Percentiles rank a stretch among this genome's conserved stretches.
These are phyloP conservation scores for Archilochus colubris DNA, from an alignment of 2,113 vertebrate genomes.

Conservation along the genomic window DNA sequence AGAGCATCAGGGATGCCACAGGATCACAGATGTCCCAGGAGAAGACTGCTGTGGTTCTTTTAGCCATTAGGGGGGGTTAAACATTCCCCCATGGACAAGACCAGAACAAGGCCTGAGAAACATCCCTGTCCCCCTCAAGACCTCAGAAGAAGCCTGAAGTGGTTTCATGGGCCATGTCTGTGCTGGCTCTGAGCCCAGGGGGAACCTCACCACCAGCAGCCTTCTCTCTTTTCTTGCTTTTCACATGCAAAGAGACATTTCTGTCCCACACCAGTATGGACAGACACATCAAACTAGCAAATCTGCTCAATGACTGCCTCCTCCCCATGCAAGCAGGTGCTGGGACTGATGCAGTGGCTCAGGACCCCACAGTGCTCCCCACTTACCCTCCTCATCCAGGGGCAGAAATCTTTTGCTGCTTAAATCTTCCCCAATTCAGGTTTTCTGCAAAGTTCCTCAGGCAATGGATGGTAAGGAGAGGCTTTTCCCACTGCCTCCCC, in stretches of 20 bases:
- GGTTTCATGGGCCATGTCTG: neutral
- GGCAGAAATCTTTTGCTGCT: neutral
- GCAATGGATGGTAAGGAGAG: neutral
- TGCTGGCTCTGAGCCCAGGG: neutral
- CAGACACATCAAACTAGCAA: neutral
- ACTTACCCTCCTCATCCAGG: neutral
- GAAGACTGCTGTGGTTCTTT: neutral
- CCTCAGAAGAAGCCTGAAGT: neutral
- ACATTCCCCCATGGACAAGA: fast-evolving
- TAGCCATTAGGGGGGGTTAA: neutral
- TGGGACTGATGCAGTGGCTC: neutral
- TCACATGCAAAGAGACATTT: neutral
- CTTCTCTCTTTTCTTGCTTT: neutral
- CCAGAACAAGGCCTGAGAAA: neutral
- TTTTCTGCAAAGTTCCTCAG: neutral
- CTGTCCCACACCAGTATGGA: neutral
- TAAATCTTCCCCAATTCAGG: neutral
- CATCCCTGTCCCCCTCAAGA: neutral
- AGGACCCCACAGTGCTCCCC: neutral
- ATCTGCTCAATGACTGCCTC: neutral
- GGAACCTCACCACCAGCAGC: neutral
- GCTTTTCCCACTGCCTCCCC: neutral
- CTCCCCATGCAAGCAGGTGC: neutral
- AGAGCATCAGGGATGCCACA: neutral
- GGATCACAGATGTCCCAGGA: neutral